Evolutionary conservation across 2,888 invertebrate genomes (phyloP).

Genomic region (Ceramica pisi): DNA sequence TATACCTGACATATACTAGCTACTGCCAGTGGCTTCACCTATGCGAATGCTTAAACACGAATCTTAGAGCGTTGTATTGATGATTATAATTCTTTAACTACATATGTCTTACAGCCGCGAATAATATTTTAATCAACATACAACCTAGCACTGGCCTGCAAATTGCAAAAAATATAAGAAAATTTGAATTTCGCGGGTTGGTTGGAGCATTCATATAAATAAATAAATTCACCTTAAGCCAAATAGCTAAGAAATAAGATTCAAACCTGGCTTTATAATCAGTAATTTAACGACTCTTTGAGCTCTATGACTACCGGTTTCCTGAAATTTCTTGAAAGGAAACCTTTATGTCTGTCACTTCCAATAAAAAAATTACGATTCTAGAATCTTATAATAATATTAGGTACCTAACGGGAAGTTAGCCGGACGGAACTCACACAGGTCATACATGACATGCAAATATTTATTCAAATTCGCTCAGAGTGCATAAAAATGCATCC

Average conservation of each 20-base stretch:
- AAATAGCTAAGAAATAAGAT: neutral
- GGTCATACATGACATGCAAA: conserved; percentile 7
- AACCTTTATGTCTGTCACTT: neutral
- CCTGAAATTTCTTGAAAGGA: neutral
- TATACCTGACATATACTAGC: conserved; percentile 8
- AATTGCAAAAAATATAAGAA: too few species aligned
- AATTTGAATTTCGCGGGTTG: too few species aligned
- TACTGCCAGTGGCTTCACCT: too few species aligned
- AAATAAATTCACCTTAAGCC: neutral
- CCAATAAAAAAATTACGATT: neutral
- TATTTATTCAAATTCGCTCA: conserved; percentile 13
- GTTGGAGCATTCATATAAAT: too few species aligned
- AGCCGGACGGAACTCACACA: neutral
- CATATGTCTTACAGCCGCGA: too few species aligned
- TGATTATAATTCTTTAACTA: too few species aligned
- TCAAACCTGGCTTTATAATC: neutral
- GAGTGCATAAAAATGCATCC: conserved; percentile 34
- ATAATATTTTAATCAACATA: too few species aligned
- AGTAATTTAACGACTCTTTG: neutral
- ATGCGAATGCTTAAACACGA: too few species aligned
- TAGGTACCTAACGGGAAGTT: neutral
- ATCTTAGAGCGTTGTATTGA: too few species aligned
- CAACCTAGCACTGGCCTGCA: too few species aligned
- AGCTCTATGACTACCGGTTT: neutral
- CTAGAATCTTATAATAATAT: neutral